Evolutionary conservation across 1,140 invertebrate genomes (phyloP).

Genomic region (Heterodera schachtii): DNA sequence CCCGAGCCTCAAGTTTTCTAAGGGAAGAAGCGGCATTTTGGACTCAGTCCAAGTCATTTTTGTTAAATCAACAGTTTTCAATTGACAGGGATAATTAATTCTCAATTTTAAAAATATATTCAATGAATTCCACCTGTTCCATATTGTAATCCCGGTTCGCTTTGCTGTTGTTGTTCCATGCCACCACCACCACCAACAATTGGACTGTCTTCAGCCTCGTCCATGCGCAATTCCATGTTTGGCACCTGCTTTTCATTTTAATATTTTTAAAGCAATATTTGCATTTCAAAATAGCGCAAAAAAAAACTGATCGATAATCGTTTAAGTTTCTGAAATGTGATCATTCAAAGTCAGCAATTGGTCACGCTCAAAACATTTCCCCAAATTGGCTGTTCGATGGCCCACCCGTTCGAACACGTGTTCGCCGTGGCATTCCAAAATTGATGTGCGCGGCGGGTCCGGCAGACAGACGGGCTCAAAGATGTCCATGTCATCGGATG

Average conservation of each 20-base stretch:
- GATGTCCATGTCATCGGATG: slow-evolving; percentile 42
- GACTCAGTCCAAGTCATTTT: too few relatives aligned
- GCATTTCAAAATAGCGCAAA: not conserved
- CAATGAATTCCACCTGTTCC: not conserved
- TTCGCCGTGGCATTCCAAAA: slow-evolving; percentile 47
- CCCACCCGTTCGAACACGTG: slow-evolving; percentile 45
- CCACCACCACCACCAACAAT: not conserved
- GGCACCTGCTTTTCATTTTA: slow-evolving; percentile 9
- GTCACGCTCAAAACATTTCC: too few relatives aligned
- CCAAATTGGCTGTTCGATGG: too few relatives aligned
- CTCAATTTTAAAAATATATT: too few relatives aligned
- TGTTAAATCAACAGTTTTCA: too few relatives aligned
- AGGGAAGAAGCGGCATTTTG: too few relatives aligned
- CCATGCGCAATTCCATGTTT: slow-evolving; percentile 26
- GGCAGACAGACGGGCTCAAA: slow-evolving; percentile 53
- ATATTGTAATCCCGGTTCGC: not conserved
- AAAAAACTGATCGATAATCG: slow-evolving; percentile 3
- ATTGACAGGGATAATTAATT: too few relatives aligned
- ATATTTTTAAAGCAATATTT: slow-evolving; percentile 11
- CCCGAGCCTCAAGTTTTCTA: too few relatives aligned
- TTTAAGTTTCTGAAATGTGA: slow-evolving; percentile 16
- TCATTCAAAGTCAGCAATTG: not conserved
- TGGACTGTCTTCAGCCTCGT: not conserved
- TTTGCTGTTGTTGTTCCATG: not conserved
- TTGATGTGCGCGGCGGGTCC: slow-evolving; percentile 16